Base-by-base conservation (phyloP, 2,888 invertebrate species). In the Caenorhabditis sinica region DNA sequence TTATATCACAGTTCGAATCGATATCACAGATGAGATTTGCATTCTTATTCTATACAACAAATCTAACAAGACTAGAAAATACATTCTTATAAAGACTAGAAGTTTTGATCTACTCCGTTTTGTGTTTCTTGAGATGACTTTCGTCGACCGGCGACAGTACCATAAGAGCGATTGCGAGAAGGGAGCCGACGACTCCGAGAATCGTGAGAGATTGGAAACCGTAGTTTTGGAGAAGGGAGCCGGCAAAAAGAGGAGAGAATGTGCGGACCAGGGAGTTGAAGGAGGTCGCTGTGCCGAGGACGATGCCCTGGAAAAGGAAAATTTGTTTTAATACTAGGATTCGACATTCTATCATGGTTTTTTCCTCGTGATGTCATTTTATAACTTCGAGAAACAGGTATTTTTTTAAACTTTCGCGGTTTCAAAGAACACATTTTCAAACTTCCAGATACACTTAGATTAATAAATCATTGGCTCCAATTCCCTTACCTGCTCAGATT, bases 261-360 rank as follows among this genome's bases (percentile, higher is more conserved):
- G 90, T 89, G 25, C 90, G 61, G 11, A 88, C 86, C 13, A 90
- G 68, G 0, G 90, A 88, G 81, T 89, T 89, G 72, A 87, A 25
- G 2, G 89, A 85, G n/a, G 89, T 89, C 11, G 89, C 76, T 0
- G 87, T 81, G n/a, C 90, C 90, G 13, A 90, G 87, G 15, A 89
- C 87, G 17, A 89, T 36, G n/a, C 90, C 90, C 88, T 89, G 82
- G n/a, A 88, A 85, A 33, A 15, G 5, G 2, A 23, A 43, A 6
- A n/a, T n/a, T n/a, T n/a, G n/a, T n/a, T n/a, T n/a, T n/a, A n/a
- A n/a, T n/a, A n/a, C n/a, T n/a, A n/a, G n/a, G n/a, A n/a, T n/a
- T n/a, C n/a, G n/a, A n/a, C n/a, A n/a, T n/a, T n/a, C n/a, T n/a
- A n/a, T n/a, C n/a, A n/a, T n/a, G n/a, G n/a, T n/a, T n/a, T n/a